Percentiles rank a stretch among this genome's conserved stretches.
Conservation (phyloP, 2,113 vertebrate species). For the Albula goreensis region DNA sequence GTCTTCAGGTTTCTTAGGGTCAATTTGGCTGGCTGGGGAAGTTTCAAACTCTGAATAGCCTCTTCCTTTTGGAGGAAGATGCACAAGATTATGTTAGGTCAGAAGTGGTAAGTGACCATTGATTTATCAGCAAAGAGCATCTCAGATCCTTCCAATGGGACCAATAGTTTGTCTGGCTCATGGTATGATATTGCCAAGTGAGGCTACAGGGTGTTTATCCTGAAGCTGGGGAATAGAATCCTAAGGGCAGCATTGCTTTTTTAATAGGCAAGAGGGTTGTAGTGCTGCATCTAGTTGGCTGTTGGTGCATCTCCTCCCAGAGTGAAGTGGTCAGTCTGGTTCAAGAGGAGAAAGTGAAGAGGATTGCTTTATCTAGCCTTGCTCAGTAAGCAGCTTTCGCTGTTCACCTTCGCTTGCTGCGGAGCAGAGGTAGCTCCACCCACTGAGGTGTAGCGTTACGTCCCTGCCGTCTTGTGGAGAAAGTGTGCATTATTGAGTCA, state of each 20-base stretch:
- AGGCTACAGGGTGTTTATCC: no score
- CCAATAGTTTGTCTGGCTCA: no score
- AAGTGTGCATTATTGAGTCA: slow-evolving; percentile 50
- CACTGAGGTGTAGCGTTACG: slow-evolving; percentile 34
- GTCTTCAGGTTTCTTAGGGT: no score
- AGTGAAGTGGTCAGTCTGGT: slow-evolving; percentile 6
- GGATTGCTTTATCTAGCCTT: slow-evolving; percentile 25
- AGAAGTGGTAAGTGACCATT: no score
- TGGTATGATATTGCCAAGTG: no score
- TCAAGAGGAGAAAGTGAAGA: slow-evolving; percentile 7
- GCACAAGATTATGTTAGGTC: no score
- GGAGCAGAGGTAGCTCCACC: not conserved
- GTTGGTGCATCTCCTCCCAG: not conserved
- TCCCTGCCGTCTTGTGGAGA: slow-evolving; percentile 27
- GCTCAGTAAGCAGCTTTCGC: slow-evolving; percentile 19
- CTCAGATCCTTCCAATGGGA: no score
- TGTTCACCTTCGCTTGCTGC: not conserved
- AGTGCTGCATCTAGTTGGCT: not conserved
- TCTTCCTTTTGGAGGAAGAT: no score
- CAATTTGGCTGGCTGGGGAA: no score
- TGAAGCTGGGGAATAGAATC: no score
- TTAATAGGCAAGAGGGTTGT: not conserved
- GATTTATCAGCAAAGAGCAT: no score
- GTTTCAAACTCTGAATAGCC: no score
- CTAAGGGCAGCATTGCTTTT: not conserved